phyloP scores from a whole-genome alignment of 2,797 vertebrate species.

The Graptemys geographica region DNA sequence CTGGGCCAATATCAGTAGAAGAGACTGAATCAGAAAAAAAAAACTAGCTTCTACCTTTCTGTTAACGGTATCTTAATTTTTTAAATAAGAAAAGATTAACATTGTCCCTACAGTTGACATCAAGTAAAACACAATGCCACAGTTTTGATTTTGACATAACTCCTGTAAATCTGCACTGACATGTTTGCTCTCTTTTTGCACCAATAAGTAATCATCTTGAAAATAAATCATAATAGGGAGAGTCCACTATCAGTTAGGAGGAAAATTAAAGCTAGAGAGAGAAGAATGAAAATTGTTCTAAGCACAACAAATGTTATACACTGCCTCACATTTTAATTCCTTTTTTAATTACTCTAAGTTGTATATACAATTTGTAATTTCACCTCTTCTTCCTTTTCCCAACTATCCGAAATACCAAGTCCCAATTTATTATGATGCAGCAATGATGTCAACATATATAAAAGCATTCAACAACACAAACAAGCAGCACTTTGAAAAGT shows the following conservation, averaged over 20 bases:
- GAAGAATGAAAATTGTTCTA: background rate
- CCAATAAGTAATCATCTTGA: background rate
- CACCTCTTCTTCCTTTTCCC: background rate
- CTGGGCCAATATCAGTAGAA: background rate
- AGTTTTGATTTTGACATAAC: background rate
- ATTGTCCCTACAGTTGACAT: background rate
- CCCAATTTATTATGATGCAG: background rate
- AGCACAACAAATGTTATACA: background rate
- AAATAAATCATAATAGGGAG: background rate
- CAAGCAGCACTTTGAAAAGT: background rate
- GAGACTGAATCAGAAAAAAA: too few species aligned
- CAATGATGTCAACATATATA: background rate
- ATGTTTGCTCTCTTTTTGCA: background rate
- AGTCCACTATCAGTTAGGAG: background rate
- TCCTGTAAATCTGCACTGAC: background rate
- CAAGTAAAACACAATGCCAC: background rate
- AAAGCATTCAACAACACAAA: background rate
- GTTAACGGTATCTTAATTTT: background rate
- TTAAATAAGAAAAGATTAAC: background rate
- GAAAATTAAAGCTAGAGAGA: background rate
- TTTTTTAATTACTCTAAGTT: background rate
- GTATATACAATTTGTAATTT: background rate
- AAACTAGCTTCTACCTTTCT: background rate
- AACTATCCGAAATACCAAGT: background rate
- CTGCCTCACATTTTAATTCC: background rate